These are phyloP conservation scores for Prunella fulvescens DNA, from an alignment of 2,113 vertebrate species.

Conservation along the genomic window DNA sequence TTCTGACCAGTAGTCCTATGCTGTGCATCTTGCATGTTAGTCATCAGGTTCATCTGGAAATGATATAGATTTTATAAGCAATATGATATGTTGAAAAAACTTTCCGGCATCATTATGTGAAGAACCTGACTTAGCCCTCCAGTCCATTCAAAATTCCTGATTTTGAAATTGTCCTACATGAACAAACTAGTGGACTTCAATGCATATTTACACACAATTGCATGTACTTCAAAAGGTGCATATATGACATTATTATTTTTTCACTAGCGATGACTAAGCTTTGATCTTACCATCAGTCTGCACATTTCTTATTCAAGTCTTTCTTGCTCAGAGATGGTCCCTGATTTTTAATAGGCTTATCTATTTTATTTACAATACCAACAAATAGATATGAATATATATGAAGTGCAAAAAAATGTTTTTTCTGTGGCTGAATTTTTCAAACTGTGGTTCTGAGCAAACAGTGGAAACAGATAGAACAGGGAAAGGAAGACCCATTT, in stretches of 20 bases:
- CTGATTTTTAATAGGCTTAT: not conserved
- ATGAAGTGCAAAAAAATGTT: fast-evolving
- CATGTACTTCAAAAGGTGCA: not conserved
- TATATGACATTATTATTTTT: not conserved
- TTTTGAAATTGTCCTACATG: not conserved
- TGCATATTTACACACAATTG: not conserved
- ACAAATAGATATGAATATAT: not conserved
- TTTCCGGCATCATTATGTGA: not conserved
- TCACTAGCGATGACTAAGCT: not conserved
- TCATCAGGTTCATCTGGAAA: not conserved
- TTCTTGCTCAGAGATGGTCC: not conserved
- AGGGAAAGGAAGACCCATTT: not conserved
- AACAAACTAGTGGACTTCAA: not conserved
- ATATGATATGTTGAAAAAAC: not conserved
- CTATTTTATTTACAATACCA: not conserved
- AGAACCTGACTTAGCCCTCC: not conserved
- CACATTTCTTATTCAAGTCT: not conserved
- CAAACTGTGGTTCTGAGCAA: not conserved
- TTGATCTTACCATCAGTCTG: not conserved
- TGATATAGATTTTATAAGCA: not conserved
- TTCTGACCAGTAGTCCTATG: not conserved
- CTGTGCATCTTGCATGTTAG: not conserved
- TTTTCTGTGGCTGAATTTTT: not conserved
- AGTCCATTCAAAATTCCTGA: not conserved
- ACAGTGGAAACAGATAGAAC: not conserved